These are phyloP conservation scores for Eumaeus atala DNA, from an alignment of 1,140 invertebrate genomes.

Conservation along the genomic window DNA sequence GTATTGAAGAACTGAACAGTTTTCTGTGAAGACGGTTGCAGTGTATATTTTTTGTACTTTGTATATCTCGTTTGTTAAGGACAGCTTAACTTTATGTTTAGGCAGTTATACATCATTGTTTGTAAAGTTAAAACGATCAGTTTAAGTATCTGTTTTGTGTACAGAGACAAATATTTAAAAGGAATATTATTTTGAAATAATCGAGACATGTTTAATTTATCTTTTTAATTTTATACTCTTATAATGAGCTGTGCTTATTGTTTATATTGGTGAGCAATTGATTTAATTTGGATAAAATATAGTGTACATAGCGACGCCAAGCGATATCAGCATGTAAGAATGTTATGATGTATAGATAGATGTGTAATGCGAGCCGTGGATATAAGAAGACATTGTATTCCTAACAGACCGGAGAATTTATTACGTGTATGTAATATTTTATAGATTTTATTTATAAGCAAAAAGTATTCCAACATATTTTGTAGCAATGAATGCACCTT, in stretches of 20 bases:
- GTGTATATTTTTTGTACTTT: conserved; percentile 72
- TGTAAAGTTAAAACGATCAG: conserved; percentile 46
- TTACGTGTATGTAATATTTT: conserved; percentile 40
- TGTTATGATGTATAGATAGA: conserved; percentile 14
- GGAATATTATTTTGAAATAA: neutral
- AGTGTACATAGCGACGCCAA: conserved; percentile 1
- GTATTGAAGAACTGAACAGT: conserved; percentile 18
- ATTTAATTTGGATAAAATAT: neutral
- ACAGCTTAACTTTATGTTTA: conserved; percentile 46
- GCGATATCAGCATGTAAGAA: neutral
- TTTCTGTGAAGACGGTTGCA: conserved; percentile 41
- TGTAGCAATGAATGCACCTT: conserved; percentile 36
- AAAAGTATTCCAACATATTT: conserved; percentile 42
- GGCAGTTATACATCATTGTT: conserved; percentile 43
- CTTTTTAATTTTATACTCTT: conserved; percentile 5
- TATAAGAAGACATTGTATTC: neutral
- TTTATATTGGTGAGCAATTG: neutral
- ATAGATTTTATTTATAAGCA: conserved; percentile 31
- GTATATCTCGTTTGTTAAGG: conserved; percentile 52
- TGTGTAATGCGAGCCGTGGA: conserved; percentile 11
- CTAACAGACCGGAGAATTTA: conserved; percentile 36
- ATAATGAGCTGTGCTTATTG: conserved; percentile 7
- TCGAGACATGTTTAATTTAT: neutral
- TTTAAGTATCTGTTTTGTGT: conserved; percentile 44
- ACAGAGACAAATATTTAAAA: conserved; percentile 19